phyloP scores from a whole-genome alignment of 2,797 vertebrate genomes.

The Microctenopoma lineatum region DNA sequence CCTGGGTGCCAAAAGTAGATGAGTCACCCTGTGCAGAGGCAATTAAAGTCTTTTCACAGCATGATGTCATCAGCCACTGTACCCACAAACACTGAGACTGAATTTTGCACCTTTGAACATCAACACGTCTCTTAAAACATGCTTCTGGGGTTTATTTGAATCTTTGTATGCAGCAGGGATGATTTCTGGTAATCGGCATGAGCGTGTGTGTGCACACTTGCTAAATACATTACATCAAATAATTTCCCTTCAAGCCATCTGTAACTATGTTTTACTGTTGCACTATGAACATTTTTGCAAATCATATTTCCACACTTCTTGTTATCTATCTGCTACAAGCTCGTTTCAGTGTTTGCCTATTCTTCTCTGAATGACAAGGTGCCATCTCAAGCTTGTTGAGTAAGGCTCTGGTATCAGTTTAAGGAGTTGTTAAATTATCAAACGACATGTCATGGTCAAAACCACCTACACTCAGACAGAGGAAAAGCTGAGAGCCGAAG shows the following conservation, averaged over 20 bases:
- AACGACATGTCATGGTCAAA: neutral
- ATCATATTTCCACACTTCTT: slow-evolving; percentile 20
- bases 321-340: slow-evolving; percentile 5
- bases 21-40: slow-evolving; percentile 36
- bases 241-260: slow-evolving; percentile 50
- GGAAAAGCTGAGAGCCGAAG: neutral
- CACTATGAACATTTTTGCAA: slow-evolving; percentile 20
- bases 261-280: slow-evolving; percentile 44
- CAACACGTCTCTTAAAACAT: slow-evolving; percentile 50
- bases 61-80: slow-evolving; percentile 41
- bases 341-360: slow-evolving; percentile 5
- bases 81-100: slow-evolving; percentile 33
- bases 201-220: slow-evolving; percentile 24
- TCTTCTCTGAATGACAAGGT: slow-evolving; percentile 9
- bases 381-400: slow-evolving; percentile 5
- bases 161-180: slow-evolving; percentile 33
- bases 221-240: slow-evolving; percentile 58
- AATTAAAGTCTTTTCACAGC: slow-evolving; percentile 48
- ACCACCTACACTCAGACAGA: neutral
- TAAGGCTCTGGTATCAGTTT: slow-evolving; percentile 1
- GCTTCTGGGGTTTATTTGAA: slow-evolving; percentile 53
- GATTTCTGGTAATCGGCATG: slow-evolving; percentile 62
- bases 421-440: slow-evolving; percentile 21
- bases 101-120: slow-evolving; percentile 54
- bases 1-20: slow-evolving; percentile 21